Conservation (phyloP, 2,113 vertebrate genomes). For the Mesembrinibis cayennensis region DNA sequence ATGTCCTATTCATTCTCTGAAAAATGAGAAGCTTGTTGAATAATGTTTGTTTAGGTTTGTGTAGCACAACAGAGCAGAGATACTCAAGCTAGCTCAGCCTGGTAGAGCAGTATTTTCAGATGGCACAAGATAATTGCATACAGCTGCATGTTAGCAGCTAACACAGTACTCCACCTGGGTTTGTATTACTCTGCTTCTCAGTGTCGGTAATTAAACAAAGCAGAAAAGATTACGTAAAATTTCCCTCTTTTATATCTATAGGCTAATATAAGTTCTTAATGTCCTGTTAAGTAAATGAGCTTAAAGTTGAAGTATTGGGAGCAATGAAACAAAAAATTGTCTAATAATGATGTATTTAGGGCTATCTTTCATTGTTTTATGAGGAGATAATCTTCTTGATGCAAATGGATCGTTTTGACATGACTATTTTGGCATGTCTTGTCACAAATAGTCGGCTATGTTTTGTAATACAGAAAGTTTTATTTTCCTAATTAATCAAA, state of each 20-base stretch:
- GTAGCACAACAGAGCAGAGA: background rate
- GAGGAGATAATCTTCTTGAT: background rate
- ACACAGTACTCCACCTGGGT: background rate
- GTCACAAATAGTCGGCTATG: background rate
- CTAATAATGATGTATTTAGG: background rate
- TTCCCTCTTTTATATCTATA: background rate
- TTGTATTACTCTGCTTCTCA: background rate
- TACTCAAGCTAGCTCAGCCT: background rate
- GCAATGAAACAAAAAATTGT: background rate
- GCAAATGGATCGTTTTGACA: background rate
- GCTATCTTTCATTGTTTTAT: background rate
- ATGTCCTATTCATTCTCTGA: background rate
- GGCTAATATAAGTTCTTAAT: background rate
- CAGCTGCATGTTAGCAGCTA: conserved; percentile 22
- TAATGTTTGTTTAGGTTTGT: background rate
- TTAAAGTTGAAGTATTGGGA: background rate
- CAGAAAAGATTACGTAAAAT: background rate
- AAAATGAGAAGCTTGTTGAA: background rate
- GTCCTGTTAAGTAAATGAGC: background rate
- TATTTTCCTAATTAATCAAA: background rate
- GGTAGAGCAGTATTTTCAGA: background rate
- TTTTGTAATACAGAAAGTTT: background rate
- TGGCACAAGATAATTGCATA: background rate
- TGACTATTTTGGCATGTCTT: background rate
- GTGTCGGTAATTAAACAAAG: conserved; percentile 1